Conservation (phyloP, 2,888 invertebrate species). For the Nomada goodeniana region DNA sequence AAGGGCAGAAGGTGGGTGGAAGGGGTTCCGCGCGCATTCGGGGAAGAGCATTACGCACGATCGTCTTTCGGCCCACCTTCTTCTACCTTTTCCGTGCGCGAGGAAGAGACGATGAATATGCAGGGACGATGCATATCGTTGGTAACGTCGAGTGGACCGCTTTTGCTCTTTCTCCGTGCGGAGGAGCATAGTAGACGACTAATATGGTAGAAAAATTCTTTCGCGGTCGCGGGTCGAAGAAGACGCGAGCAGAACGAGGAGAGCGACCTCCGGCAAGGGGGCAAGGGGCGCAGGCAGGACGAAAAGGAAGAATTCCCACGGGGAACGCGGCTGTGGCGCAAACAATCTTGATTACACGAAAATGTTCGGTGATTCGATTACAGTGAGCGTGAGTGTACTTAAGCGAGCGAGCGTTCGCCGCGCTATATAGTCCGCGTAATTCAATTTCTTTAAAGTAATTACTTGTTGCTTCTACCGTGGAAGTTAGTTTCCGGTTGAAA, state of each 20-base stretch:
- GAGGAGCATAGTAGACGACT: neutral
- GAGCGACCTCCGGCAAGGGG: neutral
- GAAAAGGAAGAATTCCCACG: constrained; percentile 41
- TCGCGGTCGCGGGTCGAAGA: neutral
- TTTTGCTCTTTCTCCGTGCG: neutral
- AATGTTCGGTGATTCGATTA: constrained; percentile 72
- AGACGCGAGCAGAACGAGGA: neutral
- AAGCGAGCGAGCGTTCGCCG: constrained; percentile 34
- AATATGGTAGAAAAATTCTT: neutral
- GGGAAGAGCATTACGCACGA: constrained; percentile 46
- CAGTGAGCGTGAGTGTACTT: constrained; percentile 60
- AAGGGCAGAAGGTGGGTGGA: constrained; percentile 64
- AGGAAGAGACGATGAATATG: constrained; percentile 21
- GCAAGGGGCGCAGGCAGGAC: neutral
- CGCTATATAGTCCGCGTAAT: constrained; percentile 60
- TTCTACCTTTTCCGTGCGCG: neutral
- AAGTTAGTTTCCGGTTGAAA: constrained; percentile 70
- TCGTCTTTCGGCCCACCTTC: constrained; percentile 47
- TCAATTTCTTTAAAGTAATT: constrained; percentile 72
- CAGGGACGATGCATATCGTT: neutral
- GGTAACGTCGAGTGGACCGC: neutral
- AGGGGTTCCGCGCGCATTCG: constrained; percentile 56
- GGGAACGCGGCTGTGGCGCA: constrained; percentile 28
- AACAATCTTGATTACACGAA: constrained; percentile 67
- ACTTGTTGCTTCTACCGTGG: constrained; percentile 68